Percentiles rank a stretch among this genome's conserved stretches.
phyloP scores from a whole-genome alignment of 2,888 invertebrate species.

The Drosophila atroscutellata region DNA sequence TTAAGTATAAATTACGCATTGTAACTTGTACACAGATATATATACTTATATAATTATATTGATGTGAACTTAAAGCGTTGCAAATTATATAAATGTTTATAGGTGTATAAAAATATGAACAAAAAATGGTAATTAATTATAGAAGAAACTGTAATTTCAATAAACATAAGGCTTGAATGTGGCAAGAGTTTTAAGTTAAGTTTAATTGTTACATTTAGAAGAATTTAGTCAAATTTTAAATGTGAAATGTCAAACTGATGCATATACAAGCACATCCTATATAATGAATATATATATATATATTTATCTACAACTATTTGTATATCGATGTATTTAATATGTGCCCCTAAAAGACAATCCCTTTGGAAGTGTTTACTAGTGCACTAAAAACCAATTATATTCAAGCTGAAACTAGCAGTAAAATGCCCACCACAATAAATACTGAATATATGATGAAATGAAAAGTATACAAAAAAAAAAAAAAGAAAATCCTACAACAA shows the following conservation, averaged over 20 bases:
- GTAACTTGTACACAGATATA: conserved; percentile 14
- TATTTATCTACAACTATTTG: conserved; percentile 65
- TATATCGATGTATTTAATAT: conserved; percentile 73
- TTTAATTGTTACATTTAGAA: conserved; percentile 44
- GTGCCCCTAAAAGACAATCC: conserved; percentile 78
- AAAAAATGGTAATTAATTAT: conserved; percentile 68
- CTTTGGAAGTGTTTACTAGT: conserved; percentile 65
- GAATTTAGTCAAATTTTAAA: conserved; percentile 66
- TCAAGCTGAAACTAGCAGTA: conserved; percentile 54
- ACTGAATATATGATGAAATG: conserved; percentile 24
- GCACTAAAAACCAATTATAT: conserved; percentile 45
- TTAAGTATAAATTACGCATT: conserved; percentile 9
- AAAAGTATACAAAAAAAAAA: conserved; percentile 22
- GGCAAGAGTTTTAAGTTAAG: conserved; percentile 40
- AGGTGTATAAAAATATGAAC: conserved; percentile 65
- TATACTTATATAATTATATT: conserved; percentile 45
- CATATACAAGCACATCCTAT: conserved; percentile 26
- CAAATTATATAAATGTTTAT: conserved; percentile 68
- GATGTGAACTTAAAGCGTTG: conserved; percentile 73
- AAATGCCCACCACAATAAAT: conserved; percentile 49
- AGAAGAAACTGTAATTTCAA: conserved; percentile 85
- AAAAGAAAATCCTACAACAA: conserved; percentile 33
- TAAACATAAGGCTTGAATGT: conserved; percentile 60
- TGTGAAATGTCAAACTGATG: conserved; percentile 40
- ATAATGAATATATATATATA: conserved; percentile 37